phyloP scores from a whole-genome alignment of 2,888 invertebrate species.

The Euspilapteryx auroguttella region DNA sequence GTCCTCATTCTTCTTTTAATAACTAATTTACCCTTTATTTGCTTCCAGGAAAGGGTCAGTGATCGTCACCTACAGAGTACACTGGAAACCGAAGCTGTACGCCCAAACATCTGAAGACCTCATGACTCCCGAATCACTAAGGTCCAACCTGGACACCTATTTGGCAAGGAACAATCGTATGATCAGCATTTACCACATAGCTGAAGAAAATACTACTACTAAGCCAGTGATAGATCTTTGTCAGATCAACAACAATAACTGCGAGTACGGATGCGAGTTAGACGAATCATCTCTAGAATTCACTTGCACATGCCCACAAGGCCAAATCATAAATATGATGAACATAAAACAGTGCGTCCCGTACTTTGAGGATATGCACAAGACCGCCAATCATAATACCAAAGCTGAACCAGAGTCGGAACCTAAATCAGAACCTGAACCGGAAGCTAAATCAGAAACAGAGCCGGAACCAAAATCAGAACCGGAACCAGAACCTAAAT shows the following conservation, averaged over 20 bases:
- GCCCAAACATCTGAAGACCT: conserved; percentile 45
- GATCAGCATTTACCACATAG: conserved; percentile 53
- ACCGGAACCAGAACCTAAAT: conserved; percentile 16
- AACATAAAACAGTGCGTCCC: conserved; percentile 44
- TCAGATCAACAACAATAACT: conserved; percentile 65
- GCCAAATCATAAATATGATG: conserved; percentile 33
- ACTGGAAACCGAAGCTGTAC: conserved; percentile 61
- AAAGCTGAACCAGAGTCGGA: conserved; percentile 20
- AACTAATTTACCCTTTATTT: too few species aligned
- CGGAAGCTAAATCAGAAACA: conserved; percentile 25
- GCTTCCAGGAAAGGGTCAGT: conserved; percentile 66
- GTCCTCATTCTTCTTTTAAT: too few species aligned
- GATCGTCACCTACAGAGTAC: conserved; percentile 65
- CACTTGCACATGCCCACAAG: conserved; percentile 65
- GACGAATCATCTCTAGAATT: conserved; percentile 65
- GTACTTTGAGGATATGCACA: conserved; percentile 21
- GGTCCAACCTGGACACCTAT: conserved; percentile 46
- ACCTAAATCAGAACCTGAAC: conserved; percentile 16
- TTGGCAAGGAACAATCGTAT: conserved; percentile 51
- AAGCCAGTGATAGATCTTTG: conserved; percentile 65
- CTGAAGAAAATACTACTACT: conserved; percentile 32
- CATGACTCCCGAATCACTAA: conserved; percentile 43
- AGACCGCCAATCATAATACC: conserved; percentile 12
- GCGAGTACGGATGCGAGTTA: conserved; percentile 69
- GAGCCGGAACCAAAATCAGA: conserved; percentile 25